Evolutionary conservation across 2,797 vertebrate species (phyloP).

Genomic region (Silurus lanzhouensis): DNA sequence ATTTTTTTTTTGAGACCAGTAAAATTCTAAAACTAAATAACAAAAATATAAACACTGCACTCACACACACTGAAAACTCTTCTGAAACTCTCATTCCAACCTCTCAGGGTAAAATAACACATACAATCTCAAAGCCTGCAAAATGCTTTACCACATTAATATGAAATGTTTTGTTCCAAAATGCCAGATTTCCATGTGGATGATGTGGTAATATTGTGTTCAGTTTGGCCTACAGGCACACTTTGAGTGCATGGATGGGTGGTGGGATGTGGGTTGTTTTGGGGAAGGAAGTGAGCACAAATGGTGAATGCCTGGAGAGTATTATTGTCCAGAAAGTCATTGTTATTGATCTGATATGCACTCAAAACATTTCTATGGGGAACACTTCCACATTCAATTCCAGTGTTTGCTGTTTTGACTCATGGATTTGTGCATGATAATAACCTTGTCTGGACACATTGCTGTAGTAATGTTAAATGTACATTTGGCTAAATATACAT

Average conservation of each 20-base stretch:
- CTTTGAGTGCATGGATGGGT: neutral
- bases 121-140: neutral
- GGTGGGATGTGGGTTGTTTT: neutral
- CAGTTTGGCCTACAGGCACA: neutral
- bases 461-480: neutral
- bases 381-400: neutral
- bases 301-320: neutral
- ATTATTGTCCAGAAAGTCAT: neutral
- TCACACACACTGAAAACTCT: neutral
- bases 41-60: neutral
- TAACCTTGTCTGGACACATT: neutral
- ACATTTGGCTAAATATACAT: neutral
- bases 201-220: neutral
- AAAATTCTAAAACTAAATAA: neutral
- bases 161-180: neutral
- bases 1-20: neutral
- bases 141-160: neutral
- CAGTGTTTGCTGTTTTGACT: neutral
- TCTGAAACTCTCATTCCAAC: neutral
- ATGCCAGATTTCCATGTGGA: slow-evolving; percentile 2
- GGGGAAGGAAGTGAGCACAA: neutral
- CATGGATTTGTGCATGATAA: neutral
- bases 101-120: neutral
- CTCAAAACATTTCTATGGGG: neutral
- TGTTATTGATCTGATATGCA: neutral